Base-by-base conservation (phyloP, 1,140 invertebrate species). In the Bathynomus jamesi region DNA sequence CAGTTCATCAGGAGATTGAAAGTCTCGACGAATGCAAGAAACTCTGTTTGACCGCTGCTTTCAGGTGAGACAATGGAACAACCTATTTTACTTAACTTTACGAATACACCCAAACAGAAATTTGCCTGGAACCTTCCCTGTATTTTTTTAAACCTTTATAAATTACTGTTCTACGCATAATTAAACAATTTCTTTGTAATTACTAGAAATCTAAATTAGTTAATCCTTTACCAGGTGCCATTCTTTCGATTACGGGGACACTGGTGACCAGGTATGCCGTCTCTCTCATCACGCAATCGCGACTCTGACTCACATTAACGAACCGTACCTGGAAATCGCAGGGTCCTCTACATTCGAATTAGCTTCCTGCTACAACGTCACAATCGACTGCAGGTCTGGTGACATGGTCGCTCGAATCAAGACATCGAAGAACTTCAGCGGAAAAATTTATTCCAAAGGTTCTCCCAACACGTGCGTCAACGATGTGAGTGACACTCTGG, bases 341-440 rank as follows among this genome's bases (percentile, higher is more conserved):
- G 82, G 80, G 3, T 81, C 84, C 21, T 78, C 81, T 1, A 95
- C 93, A 8, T 96, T 94, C 82, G 94, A 96, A 83, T 83, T 96
- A 64, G 91, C 91, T 74, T 94, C 94, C 5, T 96, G 94, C 82
- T 96, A 96, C 86, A 96, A 96, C 82, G 92, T 95, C 24, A 93
- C 90, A 77, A 93, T 95, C 78, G 92, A 95, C 80, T 96, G 94
- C 79, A 79, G 81, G 32, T 80, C 85, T 10, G 79, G 81, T 4
- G 82, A 85, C 67, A 84, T 86, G 84, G 77, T 84, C 2, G 85
- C 84, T 25, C 80, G 76, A 28, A 80, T 86, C 29, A 80, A 81
- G 69, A 85, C 85, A 8, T 85, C 83, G 71, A 84, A 83, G 71
- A 78, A 85, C 53, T 86, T 86, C 80, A 83, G 83, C 73, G 85